phyloP scores from a whole-genome alignment of 1,140 invertebrate genomes.

The Capitella teleta region DNA sequence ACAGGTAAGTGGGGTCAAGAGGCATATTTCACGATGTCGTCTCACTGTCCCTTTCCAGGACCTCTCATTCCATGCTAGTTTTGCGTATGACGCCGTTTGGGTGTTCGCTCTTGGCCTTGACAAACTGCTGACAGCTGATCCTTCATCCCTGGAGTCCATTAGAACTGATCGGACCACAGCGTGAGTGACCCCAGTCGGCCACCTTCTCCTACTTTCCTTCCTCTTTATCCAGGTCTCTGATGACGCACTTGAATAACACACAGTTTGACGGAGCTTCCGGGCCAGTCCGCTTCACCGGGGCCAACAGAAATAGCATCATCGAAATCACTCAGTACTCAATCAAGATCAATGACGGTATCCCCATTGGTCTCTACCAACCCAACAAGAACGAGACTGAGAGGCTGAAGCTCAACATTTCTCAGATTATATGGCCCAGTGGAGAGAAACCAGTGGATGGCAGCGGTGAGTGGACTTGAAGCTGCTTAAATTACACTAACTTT shows the following conservation, averaged over 20 bases:
- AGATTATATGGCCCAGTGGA: slow-evolving; percentile 55
- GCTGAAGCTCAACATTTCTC: slow-evolving; percentile 46
- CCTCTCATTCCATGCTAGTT: slow-evolving; percentile 13
- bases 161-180: slow-evolving; percentile 49
- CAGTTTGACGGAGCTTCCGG: slow-evolving; percentile 77
- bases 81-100: slow-evolving; percentile 73
- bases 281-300: slow-evolving; percentile 55
- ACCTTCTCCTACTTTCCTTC: too few species aligned
- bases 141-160: slow-evolving; percentile 48
- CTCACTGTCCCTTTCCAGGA: slow-evolving; percentile 24
- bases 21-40: neutral
- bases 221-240: too few species aligned
- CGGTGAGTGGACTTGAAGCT: neutral
- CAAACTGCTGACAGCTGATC: slow-evolving; percentile 50
- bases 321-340: slow-evolving; percentile 60
- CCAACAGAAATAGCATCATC: slow-evolving; percentile 57
- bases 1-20: slow-evolving; percentile 2
- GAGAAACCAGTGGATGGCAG: slow-evolving; percentile 56
- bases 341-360: slow-evolving; percentile 38
- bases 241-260: too few species aligned
- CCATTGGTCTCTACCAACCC: slow-evolving; percentile 56
- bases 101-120: slow-evolving; percentile 63
- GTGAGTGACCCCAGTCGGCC: slow-evolving; percentile 36
- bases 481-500: neutral
- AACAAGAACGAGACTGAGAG: slow-evolving; percentile 33